Percentiles rank a stretch among this genome's conserved stretches.
Conservation (phyloP, 2,797 vertebrate genomes). For the Chanos chanos region DNA sequence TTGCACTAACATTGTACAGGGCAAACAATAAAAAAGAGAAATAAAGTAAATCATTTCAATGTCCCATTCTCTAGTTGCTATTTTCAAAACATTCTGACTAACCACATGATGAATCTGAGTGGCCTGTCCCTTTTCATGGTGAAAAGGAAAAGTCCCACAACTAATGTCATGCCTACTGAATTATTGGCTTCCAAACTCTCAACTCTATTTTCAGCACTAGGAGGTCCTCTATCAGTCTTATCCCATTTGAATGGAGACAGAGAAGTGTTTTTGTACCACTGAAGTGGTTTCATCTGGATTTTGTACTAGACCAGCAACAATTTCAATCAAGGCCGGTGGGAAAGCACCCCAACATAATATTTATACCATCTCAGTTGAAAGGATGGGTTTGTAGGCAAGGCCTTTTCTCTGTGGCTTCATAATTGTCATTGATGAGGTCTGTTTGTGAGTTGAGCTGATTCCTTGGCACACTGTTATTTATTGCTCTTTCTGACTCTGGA, state of each 20-base stretch:
- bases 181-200: slow-evolving; percentile 33
- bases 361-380: slow-evolving; percentile 56
- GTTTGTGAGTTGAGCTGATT: slow-evolving; percentile 7
- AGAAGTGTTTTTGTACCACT: slow-evolving; percentile 63
- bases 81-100: slow-evolving; percentile 18
- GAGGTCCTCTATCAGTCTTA: slow-evolving; percentile 59
- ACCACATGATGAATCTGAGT: slow-evolving; percentile 29
- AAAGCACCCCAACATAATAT: slow-evolving; percentile 59
- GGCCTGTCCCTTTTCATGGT: slow-evolving; percentile 11
- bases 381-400: slow-evolving; percentile 46
- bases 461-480: slow-evolving; percentile 5
- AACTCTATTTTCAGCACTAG: slow-evolving; percentile 54
- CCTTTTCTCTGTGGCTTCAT: slow-evolving; percentile 38
- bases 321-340: slow-evolving; percentile 47
- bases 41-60: no score
- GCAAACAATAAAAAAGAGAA: no score
- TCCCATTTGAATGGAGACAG: slow-evolving; percentile 69
- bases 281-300: slow-evolving; percentile 74
- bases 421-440: slow-evolving; percentile 31
- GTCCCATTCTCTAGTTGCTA: no score
- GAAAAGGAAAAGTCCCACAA: slow-evolving; percentile 38
- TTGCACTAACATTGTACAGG: no score
- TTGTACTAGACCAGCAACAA: slow-evolving; percentile 58
- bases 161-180: slow-evolving; percentile 48
- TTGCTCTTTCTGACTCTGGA: slow-evolving; percentile 13